phyloP scores from a whole-genome alignment of 1,140 invertebrate genomes.

The Dysdera silvatica region DNA sequence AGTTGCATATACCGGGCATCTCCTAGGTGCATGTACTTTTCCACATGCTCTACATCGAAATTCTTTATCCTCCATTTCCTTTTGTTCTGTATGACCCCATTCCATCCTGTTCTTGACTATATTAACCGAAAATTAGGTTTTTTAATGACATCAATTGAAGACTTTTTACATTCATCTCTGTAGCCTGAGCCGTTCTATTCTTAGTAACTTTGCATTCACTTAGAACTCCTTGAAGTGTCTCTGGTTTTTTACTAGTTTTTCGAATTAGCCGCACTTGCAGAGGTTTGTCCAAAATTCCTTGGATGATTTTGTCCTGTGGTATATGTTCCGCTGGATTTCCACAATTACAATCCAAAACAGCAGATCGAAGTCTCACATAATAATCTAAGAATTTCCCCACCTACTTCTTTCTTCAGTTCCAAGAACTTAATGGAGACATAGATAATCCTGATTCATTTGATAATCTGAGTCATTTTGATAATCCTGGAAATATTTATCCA shows the following conservation, averaged over 20 bases:
- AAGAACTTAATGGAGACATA: neutral
- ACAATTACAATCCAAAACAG: neutral
- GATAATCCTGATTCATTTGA: too few relatives aligned
- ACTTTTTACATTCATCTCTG: constrained; percentile 1
- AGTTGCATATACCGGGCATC: neutral
- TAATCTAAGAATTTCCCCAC: neutral
- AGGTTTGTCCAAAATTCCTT: neutral
- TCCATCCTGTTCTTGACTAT: neutral
- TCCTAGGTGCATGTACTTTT: neutral
- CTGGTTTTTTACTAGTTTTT: neutral
- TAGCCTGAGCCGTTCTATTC: neutral
- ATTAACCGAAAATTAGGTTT: too few relatives aligned
- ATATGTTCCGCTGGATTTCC: neutral
- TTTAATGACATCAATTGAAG: too few relatives aligned
- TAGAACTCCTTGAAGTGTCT: too few relatives aligned
- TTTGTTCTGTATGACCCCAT: neutral
- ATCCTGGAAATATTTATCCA: neutral
- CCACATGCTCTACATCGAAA: constrained; percentile 1
- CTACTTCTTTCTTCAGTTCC: neutral
- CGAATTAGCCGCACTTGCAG: neutral
- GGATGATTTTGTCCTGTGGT: neutral
- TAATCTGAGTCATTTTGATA: constrained; percentile 15
- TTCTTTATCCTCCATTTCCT: neutral
- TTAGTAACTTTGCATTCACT: neutral
- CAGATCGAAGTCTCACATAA: neutral